Percentiles rank a stretch among this genome's conserved stretches.
These are phyloP conservation scores for Copsychus sechellarum DNA, from an alignment of 2,113 vertebrate species.

Conservation along the genomic window DNA sequence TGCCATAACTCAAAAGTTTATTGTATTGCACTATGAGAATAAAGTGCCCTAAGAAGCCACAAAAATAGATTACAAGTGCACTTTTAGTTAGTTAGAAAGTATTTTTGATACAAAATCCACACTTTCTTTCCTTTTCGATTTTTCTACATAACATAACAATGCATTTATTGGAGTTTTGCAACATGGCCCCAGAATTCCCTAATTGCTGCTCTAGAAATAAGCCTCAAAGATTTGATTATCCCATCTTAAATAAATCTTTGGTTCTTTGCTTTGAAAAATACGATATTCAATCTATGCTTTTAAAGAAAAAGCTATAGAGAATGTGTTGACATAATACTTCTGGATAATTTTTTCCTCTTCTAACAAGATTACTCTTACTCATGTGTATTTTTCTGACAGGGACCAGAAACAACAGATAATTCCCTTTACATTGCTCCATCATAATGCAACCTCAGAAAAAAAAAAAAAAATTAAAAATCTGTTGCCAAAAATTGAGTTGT, in stretches of 20 bases:
- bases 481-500: slow-evolving; percentile 34
- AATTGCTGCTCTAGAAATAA: not conserved
- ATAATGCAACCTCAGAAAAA: slow-evolving; percentile 14
- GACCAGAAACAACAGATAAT: slow-evolving; percentile 9
- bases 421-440: not conserved
- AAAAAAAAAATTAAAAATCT: slow-evolving; percentile 21
- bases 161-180: not conserved
- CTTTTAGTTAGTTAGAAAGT: not conserved
- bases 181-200: not conserved
- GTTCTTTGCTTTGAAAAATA: not conserved
- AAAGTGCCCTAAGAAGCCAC: not conserved
- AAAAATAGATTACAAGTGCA: not conserved
- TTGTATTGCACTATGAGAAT: not conserved
- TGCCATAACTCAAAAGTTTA: not conserved
- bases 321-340: not conserved
- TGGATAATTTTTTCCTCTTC: not conserved
- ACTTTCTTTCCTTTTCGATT: not conserved
- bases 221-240: not conserved
- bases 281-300: not conserved
- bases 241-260: not conserved
- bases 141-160: not conserved
- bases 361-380: not conserved
- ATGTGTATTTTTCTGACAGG: not conserved
- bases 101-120: not conserved
- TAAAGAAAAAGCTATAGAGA: not conserved